These are phyloP conservation scores for Dyspetes luteomarginatus DNA, from an alignment of 2,888 invertebrate species.

Conservation along the genomic window DNA sequence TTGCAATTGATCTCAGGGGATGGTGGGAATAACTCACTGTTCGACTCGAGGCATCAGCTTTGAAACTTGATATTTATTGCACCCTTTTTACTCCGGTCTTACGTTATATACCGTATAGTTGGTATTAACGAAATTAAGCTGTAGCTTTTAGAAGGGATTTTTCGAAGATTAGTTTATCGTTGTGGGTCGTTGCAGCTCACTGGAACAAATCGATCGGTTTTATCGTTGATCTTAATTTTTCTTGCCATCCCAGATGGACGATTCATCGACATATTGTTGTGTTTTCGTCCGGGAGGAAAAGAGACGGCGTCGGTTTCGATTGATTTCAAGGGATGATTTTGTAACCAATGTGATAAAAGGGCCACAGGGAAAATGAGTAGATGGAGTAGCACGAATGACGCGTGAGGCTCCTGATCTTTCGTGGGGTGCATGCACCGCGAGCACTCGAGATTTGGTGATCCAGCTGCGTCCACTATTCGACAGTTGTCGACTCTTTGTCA, in stretches of 20 bases:
- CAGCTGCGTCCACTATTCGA: conserved; percentile 75
- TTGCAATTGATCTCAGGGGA: conserved; percentile 53
- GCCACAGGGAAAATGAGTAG: conserved; percentile 26
- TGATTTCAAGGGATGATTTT: conserved; percentile 54
- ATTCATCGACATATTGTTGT: conserved; percentile 57
- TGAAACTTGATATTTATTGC: conserved; percentile 57
- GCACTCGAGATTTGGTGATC: conserved; percentile 73
- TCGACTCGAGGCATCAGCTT: background rate
- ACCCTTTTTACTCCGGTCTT: conserved; percentile 32
- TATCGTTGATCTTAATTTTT: conserved; percentile 22
- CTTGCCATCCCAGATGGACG: conserved; percentile 40
- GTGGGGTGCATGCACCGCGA: conserved; percentile 37
- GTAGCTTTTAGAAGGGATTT: conserved; percentile 58
- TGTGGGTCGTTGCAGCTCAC: conserved; percentile 24
- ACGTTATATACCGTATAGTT: conserved; percentile 2
- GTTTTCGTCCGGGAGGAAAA: conserved; percentile 15
- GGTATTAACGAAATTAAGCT: conserved; percentile 60
- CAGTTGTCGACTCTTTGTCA: conserved; percentile 80
- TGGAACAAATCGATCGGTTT: conserved; percentile 50
- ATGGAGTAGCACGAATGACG: background rate
- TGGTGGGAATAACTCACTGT: background rate
- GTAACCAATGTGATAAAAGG: conserved; percentile 44
- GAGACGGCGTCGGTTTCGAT: conserved; percentile 33
- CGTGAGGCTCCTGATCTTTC: conserved; percentile 14
- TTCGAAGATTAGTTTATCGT: conserved; percentile 59